Evolutionary conservation across 2,797 vertebrate genomes (phyloP).

Genomic region (Sylvilagus floridanus): DNA sequence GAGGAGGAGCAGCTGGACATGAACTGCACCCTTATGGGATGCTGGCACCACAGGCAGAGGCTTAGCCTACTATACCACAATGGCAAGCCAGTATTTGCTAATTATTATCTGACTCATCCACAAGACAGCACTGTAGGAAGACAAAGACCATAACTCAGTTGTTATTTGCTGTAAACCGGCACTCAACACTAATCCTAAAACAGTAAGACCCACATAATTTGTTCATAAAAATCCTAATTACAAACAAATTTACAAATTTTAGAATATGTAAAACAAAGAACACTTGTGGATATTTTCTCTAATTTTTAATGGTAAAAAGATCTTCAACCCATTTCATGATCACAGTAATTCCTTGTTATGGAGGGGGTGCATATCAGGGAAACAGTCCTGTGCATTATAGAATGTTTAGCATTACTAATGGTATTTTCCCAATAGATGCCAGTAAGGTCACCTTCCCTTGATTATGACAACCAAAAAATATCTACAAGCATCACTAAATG

Average conservation of each 20-base stretch:
- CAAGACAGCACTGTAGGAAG: not conserved
- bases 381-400: not conserved
- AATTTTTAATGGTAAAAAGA: not conserved
- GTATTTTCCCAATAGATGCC: not conserved
- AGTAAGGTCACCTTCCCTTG: not conserved
- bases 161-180: not conserved
- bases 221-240: conserved; percentile 10
- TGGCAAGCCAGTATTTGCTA: no score
- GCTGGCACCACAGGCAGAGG: no score
- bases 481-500: not conserved
- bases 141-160: not conserved
- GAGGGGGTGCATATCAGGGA: no score
- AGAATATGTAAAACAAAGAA: not conserved
- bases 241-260: conserved; percentile 25
- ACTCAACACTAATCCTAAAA: not conserved
- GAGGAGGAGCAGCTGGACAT: no score
- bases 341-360: not conserved
- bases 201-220: not conserved
- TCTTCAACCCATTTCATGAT: not conserved
- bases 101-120: not conserved
- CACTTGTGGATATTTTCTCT: not conserved
- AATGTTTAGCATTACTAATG: not conserved
- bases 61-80: no score
- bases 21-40: no score
- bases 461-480: not conserved